These are phyloP conservation scores for Athripsodes cinereus DNA, from an alignment of 2,888 invertebrate genomes.

Conservation along the genomic window DNA sequence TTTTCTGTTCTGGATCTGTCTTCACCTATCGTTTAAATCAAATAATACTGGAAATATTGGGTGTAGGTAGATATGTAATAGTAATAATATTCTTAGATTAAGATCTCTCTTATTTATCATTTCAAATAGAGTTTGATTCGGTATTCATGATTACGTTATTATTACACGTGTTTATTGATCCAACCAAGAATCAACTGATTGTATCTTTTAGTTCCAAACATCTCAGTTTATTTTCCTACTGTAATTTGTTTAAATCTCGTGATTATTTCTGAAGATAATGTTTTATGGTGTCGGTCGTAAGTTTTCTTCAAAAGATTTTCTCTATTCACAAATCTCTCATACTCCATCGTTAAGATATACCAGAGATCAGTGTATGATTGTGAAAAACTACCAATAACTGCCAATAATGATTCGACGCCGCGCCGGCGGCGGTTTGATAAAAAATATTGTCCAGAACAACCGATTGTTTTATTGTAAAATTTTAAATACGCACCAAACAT, in stretches of 20 bases:
- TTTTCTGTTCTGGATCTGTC: not conserved
- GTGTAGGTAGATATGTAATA: too few relatives aligned
- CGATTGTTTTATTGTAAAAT: too few relatives aligned
- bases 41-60: not conserved
- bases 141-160: not conserved
- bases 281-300: too few relatives aligned
- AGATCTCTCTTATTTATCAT: not conserved
- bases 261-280: not conserved
- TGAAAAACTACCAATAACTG: too few relatives aligned
- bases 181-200: not conserved
- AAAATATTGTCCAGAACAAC: too few relatives aligned
- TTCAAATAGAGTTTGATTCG: not conserved
- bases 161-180: not conserved
- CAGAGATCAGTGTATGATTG: too few relatives aligned
- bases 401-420: too few relatives aligned
- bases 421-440: too few relatives aligned
- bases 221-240: not conserved
- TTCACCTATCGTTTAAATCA: conserved; percentile 2
- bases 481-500: too few relatives aligned
- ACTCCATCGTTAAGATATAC: too few relatives aligned
- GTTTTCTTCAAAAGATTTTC: too few relatives aligned
- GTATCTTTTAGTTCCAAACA: not conserved
- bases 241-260: not conserved
- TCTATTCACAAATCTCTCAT: too few relatives aligned
- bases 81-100: not conserved